Conservation (phyloP, 2,113 vertebrate species). For the Myotis davidii region DNA sequence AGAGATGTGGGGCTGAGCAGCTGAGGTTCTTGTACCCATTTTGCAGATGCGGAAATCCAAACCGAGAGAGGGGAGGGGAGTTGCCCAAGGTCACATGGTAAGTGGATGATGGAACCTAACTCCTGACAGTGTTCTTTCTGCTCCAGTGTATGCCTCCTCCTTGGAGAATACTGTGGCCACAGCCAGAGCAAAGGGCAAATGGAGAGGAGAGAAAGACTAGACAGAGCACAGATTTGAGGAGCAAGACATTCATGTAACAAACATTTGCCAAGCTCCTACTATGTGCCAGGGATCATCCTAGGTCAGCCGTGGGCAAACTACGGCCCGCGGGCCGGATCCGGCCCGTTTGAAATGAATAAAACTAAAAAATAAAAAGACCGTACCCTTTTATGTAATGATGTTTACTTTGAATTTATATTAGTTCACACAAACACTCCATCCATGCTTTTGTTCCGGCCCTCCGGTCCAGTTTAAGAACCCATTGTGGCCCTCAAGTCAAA, state of each 20-base stretch:
- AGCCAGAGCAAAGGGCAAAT: background rate
- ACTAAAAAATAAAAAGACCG: too few relatives aligned
- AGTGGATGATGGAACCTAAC: background rate
- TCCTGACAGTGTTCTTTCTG: background rate
- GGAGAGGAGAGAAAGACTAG: background rate
- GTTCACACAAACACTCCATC: too few relatives aligned
- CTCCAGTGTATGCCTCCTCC: background rate
- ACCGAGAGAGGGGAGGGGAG: background rate
- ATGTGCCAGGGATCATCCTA: background rate
- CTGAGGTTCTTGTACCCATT: background rate
- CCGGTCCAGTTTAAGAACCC: too few relatives aligned
- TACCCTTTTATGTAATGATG: too few relatives aligned
- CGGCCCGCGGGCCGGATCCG: too few relatives aligned
- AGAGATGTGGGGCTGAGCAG: background rate
- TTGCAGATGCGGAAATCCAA: slow-evolving; percentile 40
- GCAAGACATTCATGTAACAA: background rate
- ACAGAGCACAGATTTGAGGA: background rate
- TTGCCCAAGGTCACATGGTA: background rate
- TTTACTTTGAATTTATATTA: too few relatives aligned
- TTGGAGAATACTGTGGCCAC: background rate
- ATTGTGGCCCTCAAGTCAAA: too few relatives aligned
- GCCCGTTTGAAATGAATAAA: too few relatives aligned
- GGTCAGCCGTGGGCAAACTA: too few relatives aligned
- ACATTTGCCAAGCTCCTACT: background rate
- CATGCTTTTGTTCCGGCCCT: too few relatives aligned